Evolutionary conservation across 2,888 invertebrate species (phyloP).

Genomic region (Morpho deidamia): DNA sequence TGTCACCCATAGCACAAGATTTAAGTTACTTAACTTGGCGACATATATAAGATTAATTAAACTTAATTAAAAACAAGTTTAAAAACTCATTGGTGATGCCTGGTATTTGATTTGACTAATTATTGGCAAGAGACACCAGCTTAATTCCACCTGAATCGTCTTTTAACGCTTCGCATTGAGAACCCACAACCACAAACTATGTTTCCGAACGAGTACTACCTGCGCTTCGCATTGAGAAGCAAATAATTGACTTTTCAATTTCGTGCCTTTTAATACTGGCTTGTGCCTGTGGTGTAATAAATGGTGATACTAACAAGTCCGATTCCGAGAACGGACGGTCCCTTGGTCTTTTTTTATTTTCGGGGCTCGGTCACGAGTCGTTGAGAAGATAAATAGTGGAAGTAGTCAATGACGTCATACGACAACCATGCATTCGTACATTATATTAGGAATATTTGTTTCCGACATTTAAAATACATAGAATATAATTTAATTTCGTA

Average conservation of each 20-base stretch:
- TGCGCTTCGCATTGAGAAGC: slow-evolving; percentile 9
- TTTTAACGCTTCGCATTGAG: background rate
- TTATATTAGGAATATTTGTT: too few relatives aligned
- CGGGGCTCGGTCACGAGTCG: slow-evolving; percentile 57
- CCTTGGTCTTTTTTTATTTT: slow-evolving; percentile 31
- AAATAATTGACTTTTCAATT: slow-evolving; percentile 25
- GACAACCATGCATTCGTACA: slow-evolving; percentile 24
- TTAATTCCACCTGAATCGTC: too few relatives aligned
- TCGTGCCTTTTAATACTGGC: slow-evolving; percentile 18
- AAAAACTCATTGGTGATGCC: too few relatives aligned
- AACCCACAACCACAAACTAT: background rate
- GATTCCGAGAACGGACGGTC: slow-evolving; percentile 59
- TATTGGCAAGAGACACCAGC: too few relatives aligned
- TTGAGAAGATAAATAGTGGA: slow-evolving; percentile 61
- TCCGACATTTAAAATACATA: too few relatives aligned
- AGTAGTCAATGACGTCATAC: slow-evolving; percentile 52
- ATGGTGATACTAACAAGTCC: slow-evolving; percentile 66
- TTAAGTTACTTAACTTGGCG: too few relatives aligned
- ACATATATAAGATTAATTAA: too few relatives aligned
- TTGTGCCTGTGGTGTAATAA: slow-evolving; percentile 60
- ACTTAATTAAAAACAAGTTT: too few relatives aligned
- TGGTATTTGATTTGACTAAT: too few relatives aligned
- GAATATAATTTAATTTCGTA: too few relatives aligned
- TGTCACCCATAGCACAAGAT: too few relatives aligned
- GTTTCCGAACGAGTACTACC: slow-evolving; percentile 5